These are phyloP conservation scores for Cephalotes varians DNA, from an alignment of 2,888 invertebrate species.

Conservation along the genomic window DNA sequence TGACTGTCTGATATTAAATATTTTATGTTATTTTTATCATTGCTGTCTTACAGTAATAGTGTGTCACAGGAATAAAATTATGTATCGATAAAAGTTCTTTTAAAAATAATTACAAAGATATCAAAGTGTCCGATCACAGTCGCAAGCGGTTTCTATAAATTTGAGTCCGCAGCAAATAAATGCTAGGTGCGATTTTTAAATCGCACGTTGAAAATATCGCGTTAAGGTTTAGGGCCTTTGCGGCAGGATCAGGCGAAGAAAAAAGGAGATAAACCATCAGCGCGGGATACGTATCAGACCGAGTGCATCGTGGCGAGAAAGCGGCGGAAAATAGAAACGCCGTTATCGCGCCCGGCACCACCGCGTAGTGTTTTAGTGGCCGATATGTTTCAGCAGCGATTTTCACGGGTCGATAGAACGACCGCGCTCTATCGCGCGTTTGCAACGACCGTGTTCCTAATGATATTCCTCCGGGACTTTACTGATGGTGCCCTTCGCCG, in stretches of 20 bases:
- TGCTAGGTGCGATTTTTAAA: not conserved
- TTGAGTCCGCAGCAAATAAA: not conserved
- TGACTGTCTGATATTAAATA: not conserved
- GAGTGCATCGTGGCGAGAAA: conserved; percentile 37
- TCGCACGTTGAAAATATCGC: not conserved
- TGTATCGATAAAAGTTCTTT: not conserved
- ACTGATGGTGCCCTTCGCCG: conserved; percentile 61
- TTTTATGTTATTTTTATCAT: not conserved
- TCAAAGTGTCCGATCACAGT: not conserved
- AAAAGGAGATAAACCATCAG: conserved; percentile 34
- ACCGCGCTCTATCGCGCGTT: conserved; percentile 40
- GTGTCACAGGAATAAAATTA: conserved; percentile 15
- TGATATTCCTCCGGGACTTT: conserved; percentile 52
- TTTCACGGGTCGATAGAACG: conserved; percentile 42
- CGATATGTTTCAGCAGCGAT: conserved; percentile 37
- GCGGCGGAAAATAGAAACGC: conserved; percentile 49
- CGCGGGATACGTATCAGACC: conserved; percentile 31
- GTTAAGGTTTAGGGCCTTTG: not conserved
- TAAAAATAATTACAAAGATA: not conserved
- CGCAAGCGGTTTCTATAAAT: not conserved
- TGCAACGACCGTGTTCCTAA: conserved; percentile 21
- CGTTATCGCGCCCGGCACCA: conserved; percentile 32
- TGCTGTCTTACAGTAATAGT: too few relatives aligned
- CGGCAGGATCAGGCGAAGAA: not conserved
- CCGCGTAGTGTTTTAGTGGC: conserved; percentile 41